Percentiles rank a stretch among this genome's conserved stretches.
Conservation (phyloP, 2,888 invertebrate genomes). For the Ctena decussata region DNA sequence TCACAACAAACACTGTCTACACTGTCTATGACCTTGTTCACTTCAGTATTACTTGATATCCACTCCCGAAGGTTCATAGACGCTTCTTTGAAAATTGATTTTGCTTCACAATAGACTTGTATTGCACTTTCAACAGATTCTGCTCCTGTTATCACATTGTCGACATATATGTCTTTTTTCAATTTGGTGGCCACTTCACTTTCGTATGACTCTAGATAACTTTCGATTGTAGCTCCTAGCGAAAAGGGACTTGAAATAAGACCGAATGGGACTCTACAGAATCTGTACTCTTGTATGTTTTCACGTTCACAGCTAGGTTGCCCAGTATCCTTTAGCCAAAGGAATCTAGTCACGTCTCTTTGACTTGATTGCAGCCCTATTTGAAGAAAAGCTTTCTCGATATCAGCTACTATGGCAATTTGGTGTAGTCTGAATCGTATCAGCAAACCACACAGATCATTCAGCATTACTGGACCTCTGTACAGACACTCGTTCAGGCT, state of each 20-base stretch:
- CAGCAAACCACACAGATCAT: slow-evolving; percentile 15
- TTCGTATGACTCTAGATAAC: not conserved
- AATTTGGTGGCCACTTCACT: not conserved
- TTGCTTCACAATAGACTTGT: not conserved
- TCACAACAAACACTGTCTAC: not conserved
- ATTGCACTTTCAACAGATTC: not conserved
- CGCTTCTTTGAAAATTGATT: slow-evolving; percentile 4
- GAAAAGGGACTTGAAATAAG: not conserved
- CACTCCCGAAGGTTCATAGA: slow-evolving; percentile 20
- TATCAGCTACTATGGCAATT: slow-evolving; percentile 16
- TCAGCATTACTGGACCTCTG: too few relatives aligned
- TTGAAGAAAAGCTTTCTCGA: slow-evolving; percentile 30
- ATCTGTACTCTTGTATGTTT: slow-evolving; percentile 5
- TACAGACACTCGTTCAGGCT: slow-evolving; percentile 37
- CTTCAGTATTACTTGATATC: not conserved
- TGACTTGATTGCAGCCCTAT: not conserved
- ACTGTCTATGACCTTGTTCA: not conserved
- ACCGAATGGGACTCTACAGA: not conserved
- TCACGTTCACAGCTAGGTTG: not conserved
- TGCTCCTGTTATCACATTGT: not conserved
- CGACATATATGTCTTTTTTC: slow-evolving; percentile 7
- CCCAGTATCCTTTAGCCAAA: slow-evolving; percentile 23
- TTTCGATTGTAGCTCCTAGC: not conserved
- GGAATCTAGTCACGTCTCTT: slow-evolving; percentile 20
- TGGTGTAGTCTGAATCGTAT: not conserved